These are phyloP conservation scores for Trachythela sp. DNA, from an alignment of 64 coral and sea anemone species.

Conservation along the genomic window DNA sequence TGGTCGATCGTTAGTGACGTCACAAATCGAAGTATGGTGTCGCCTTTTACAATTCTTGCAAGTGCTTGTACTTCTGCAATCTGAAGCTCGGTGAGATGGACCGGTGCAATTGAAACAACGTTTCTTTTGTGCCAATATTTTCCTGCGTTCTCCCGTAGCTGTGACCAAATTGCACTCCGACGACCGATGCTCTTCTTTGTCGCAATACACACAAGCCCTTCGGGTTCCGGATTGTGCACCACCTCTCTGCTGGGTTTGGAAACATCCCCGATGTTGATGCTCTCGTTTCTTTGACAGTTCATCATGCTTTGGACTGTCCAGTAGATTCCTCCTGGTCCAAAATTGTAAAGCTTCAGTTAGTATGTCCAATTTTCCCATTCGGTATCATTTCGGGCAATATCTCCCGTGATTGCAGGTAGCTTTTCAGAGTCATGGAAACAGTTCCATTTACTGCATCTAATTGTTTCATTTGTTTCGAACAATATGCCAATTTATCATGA, in stretches of 20 bases:
- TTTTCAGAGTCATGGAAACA: constrained; percentile 44
- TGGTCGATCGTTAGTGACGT: not conserved
- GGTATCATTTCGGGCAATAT: constrained; percentile 48
- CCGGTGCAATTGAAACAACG: constrained; percentile 54
- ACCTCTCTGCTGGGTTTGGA: not conserved
- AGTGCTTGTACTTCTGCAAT: constrained; percentile 15
- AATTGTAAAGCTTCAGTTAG: too few relatives aligned
- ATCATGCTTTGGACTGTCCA: too few relatives aligned
- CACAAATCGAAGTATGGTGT: constrained; percentile 44
- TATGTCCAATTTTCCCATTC: constrained; percentile 32
- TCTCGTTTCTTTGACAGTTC: not conserved
- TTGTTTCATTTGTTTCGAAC: not conserved
- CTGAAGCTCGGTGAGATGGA: not conserved
- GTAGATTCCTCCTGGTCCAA: too few relatives aligned
- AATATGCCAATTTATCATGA: not conserved
- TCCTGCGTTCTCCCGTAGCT: not conserved
- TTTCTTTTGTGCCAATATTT: constrained; percentile 23
- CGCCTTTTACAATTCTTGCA: not conserved
- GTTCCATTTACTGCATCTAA: constrained; percentile 39
- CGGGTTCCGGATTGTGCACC: not conserved
- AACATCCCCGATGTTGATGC: too few relatives aligned
- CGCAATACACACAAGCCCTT: too few relatives aligned
- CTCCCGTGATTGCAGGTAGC: constrained; percentile 51
- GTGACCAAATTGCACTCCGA: not conserved
- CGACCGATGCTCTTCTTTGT: constrained; percentile 6